Evolutionary conservation across 2,888 invertebrate genomes (phyloP).

Genomic region (Calliopum simillimum): DNA sequence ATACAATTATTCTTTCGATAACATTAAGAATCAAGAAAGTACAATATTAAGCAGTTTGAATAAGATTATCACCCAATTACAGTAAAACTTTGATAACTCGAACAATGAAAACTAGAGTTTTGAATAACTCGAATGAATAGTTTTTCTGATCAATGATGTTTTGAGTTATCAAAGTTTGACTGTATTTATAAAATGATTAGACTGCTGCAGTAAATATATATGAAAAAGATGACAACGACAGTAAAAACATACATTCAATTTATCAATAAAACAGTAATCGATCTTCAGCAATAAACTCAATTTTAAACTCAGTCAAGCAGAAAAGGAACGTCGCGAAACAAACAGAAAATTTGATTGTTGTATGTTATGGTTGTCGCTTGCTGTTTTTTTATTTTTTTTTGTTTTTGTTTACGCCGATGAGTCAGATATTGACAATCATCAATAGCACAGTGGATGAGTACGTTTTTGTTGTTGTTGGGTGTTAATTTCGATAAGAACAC

Average conservation of each 20-base stretch:
- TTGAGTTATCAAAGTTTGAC: no score
- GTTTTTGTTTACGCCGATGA: conserved; percentile 31
- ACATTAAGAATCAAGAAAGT: no score
- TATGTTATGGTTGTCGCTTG: conserved; percentile 7
- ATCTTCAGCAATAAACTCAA: conserved; percentile 10
- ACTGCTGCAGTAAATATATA: neutral
- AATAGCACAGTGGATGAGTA: neutral
- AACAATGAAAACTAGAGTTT: conserved; percentile 1
- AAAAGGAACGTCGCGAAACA: conserved; percentile 29
- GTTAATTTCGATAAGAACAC: conserved; percentile 37
- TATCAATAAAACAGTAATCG: conserved; percentile 11
- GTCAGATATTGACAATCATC: conserved; percentile 35
- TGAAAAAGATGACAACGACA: neutral
- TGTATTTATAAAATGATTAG: conserved; percentile 10
- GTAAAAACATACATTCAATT: neutral
- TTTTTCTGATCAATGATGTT: no score
- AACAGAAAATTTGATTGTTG: conserved; percentile 6
- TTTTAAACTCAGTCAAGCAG: conserved; percentile 21
- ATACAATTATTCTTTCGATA: no score
- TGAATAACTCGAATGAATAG: no score
- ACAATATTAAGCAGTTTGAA: no score
- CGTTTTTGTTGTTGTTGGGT: conserved; percentile 17
- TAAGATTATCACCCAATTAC: no score
- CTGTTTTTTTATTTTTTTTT: neutral
- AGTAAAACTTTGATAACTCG: no score